Base-by-base conservation (phyloP, 2,113 vertebrate species). In the Lamprotornis superbus region DNA sequence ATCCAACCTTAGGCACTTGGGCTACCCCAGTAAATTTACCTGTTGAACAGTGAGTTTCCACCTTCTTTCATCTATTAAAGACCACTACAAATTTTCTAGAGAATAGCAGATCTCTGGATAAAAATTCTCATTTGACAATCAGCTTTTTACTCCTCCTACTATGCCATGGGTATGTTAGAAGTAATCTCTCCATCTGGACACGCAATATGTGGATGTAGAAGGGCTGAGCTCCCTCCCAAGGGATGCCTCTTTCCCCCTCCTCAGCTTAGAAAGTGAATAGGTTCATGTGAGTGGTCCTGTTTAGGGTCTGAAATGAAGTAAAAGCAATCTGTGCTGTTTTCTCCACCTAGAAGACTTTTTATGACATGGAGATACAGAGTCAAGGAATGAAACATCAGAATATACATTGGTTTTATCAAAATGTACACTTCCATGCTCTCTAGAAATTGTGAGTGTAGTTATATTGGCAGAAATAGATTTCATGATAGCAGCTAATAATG, bases 211-310 rank as follows among this genome's bases (percentile, higher is more conserved):
- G 33, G 23, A 47, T 7, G 37, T 63, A 18, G n/a, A 49, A 84
- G 24, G 53, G 39, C 67, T n/a, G 35, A 82, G 65, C 78, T 70
- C 18, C 3, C 16, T 87, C 28, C 74, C 33, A 35, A 22, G 53
- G 33, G 35, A 40, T 52, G 52, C 52, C 19, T 64, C 37, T 42
- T 79, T 21, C 14, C 42, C 49, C 42, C 46, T 57, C 28, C 42
- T 61, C 22, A 12, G 17, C 12, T 74, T 28, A 31, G 15, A 70
- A 85, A 69, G 31, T 12, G 27, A 79, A 40, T 10, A 40, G 6
- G 6, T 65, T 64, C 27, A 47, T 0, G 0, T 56, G 15, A 69
- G n/a, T 8, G 8, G 19, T 44, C n/a, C n/a, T 63, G 0, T 16
- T 64, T 44, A 89, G 22, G 40, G 25, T 70, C 28, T 90, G 60